Evolutionary conservation across 2,888 invertebrate species (phyloP), one percentile per base, ranked within the genome.

Genomic region (Timandra comae): DNA sequence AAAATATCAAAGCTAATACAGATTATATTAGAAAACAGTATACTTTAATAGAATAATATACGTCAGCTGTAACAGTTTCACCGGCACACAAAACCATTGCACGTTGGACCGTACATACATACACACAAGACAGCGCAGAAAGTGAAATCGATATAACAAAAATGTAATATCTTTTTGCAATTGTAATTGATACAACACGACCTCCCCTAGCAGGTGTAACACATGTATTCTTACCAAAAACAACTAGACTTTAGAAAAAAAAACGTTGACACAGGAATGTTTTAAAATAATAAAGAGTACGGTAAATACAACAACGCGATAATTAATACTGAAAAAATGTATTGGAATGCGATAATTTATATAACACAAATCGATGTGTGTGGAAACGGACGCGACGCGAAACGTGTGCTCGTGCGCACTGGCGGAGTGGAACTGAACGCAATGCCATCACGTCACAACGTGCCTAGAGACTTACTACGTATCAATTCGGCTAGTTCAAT

Each of bases 101-200:
- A 16, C 16, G 16, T 16, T 16, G 6, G 16, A 16, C 16, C 16
- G 16, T 16, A 16, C 16, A n/a, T n/a, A n/a, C 16, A 6, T 16
- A 16, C 16, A 16, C 33, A 41, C 37, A 33, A 41, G 30, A 41
- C 35, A 60, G 59, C 53, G 63, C 57, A 58, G 71, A 76, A 78
- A 78, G 77, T 72, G 79, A 78, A 79, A 78, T 77, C 49, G 46
- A 46, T 42, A 35, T 31, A 40, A 37, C 40, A 37, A 41, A 35
- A 31, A 40, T 37, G 36, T 37, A 11, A 26, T 32, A 33, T 40
- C n/a, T 37, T 46, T 41, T 37, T 38, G 43, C 38, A 35, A 46
- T 38, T 24, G 28, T 24, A 34, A 36, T 35, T 30, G n/a, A n/a
- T n/a, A n/a, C 33, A 10, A 30, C 27, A 9, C 46, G 43, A 49